Conservation (phyloP, 2,888 invertebrate species). For the Dorcus parallelipipedus region DNA sequence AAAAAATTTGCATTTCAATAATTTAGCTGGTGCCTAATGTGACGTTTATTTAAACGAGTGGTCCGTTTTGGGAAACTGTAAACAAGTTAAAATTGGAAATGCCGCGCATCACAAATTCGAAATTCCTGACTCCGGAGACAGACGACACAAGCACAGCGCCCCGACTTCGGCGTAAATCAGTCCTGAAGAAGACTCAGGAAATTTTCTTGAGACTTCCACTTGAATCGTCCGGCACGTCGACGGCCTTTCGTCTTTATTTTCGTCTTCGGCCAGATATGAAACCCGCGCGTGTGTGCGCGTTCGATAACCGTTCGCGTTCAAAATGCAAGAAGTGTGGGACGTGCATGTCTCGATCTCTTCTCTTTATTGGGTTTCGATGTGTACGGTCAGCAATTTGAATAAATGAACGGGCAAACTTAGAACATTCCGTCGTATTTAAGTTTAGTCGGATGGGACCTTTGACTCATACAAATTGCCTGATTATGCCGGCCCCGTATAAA, state of each 20-base stretch:
- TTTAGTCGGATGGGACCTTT: slow-evolving; percentile 31
- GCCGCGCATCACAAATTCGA: slow-evolving; percentile 25
- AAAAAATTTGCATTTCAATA: too few species aligned
- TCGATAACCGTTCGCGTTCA: slow-evolving; percentile 21
- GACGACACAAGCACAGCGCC: slow-evolving; percentile 9
- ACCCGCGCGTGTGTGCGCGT: slow-evolving; percentile 2
- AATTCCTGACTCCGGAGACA: slow-evolving; percentile 19
- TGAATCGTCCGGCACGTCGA: slow-evolving; percentile 4
- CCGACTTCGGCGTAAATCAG: slow-evolving; percentile 22
- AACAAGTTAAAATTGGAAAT: slow-evolving; percentile 13
- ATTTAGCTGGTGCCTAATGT: slow-evolving; percentile 22
- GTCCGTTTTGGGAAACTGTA: background rate
- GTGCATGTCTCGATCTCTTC: slow-evolving; percentile 33
- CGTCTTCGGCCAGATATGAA: background rate
- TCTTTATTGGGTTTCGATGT: slow-evolving; percentile 40
- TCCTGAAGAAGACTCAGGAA: slow-evolving; percentile 6
- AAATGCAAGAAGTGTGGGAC: slow-evolving; percentile 35
- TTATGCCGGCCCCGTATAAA: slow-evolving; percentile 30
- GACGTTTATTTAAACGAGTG: too few species aligned
- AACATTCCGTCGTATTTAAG: slow-evolving; percentile 39
- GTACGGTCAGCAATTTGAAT: slow-evolving; percentile 40
- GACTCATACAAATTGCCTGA: slow-evolving; percentile 41
- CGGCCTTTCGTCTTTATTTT: slow-evolving; percentile 9
- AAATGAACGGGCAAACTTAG: slow-evolving; percentile 37
- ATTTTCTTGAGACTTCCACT: background rate